These are phyloP conservation scores for Takifugu ocellatus DNA, from an alignment of 2,797 vertebrate genomes.

Conservation along the genomic window DNA sequence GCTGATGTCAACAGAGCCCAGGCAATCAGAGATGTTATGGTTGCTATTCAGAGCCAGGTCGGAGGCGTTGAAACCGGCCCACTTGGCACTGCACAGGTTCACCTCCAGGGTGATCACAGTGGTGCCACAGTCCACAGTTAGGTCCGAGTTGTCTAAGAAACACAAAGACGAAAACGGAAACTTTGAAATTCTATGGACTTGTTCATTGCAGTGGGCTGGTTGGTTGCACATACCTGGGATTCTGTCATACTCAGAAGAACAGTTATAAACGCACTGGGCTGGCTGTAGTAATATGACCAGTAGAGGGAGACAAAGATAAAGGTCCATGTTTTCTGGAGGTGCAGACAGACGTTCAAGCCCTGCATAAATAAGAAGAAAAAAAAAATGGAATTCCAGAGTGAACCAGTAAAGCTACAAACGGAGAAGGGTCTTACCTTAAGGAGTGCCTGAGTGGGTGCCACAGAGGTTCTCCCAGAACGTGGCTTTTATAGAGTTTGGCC, in stretches of 20 bases:
- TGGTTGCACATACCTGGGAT: slow-evolving; percentile 59
- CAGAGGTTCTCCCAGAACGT: slow-evolving; percentile 4
- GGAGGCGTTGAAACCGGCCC: slow-evolving; percentile 68
- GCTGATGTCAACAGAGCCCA: slow-evolving; percentile 60
- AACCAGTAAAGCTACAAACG: neutral
- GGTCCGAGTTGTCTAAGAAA: slow-evolving; percentile 70
- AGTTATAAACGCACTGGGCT: slow-evolving; percentile 66
- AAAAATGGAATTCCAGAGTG: neutral
- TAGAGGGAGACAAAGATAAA: slow-evolving; percentile 53
- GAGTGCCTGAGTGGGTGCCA: slow-evolving; percentile 40
- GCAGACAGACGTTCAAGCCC: neutral
- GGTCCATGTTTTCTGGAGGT: slow-evolving; percentile 35
- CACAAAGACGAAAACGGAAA: neutral
- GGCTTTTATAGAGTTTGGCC: slow-evolving; percentile 62
- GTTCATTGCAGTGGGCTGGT: neutral
- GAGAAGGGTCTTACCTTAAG: slow-evolving; percentile 47
- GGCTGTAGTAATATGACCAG: slow-evolving; percentile 61
- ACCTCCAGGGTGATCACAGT: slow-evolving; percentile 68
- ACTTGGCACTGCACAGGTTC: slow-evolving; percentile 77
- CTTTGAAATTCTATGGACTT: neutral
- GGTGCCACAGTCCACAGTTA: slow-evolving; percentile 70
- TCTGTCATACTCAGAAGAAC: slow-evolving; percentile 64
- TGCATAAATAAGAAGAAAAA: too few relatives aligned
- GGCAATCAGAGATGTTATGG: slow-evolving; percentile 62
- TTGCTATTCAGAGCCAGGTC: slow-evolving; percentile 74